These are phyloP conservation scores for Brachyhypopomus occidentalis DNA, from an alignment of 2,113 vertebrate species.

Conservation along the genomic window DNA sequence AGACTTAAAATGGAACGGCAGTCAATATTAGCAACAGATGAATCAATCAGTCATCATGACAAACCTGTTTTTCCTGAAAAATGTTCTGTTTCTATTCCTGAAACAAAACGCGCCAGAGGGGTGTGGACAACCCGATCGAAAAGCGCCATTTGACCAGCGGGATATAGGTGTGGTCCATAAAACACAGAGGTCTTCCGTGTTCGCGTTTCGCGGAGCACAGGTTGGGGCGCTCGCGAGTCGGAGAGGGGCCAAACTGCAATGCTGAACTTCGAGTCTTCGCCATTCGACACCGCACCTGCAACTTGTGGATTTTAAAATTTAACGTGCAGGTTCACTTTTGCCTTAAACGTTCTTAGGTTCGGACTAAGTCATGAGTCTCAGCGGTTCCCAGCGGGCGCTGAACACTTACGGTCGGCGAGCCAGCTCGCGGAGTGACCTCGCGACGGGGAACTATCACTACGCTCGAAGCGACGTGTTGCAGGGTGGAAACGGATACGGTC, in stretches of 20 bases:
- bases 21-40: background rate
- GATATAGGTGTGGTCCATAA: conserved; percentile 68
- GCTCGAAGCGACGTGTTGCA: conserved; percentile 61
- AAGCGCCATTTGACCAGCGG: background rate
- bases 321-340: no score
- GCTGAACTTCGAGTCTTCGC: background rate
- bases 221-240: background rate
- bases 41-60: background rate
- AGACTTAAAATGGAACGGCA: no score
- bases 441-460: conserved; percentile 35
- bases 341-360: background rate
- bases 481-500: conserved; percentile 63
- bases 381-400: conserved; percentile 64
- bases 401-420: conserved; percentile 21
- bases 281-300: background rate
- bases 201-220: background rate
- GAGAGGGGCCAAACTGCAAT: background rate
- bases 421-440: conserved; percentile 62
- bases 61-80: conserved; percentile 44
- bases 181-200: conserved; percentile 10
- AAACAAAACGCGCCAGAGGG: conserved; percentile 31
- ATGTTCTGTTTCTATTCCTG: conserved; percentile 23
- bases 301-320: no score
- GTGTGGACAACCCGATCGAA: conserved; percentile 52
- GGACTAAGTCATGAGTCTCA: conserved; percentile 57